Evolutionary conservation across 1,140 invertebrate genomes (phyloP).

Genomic region (Agrypnia vestita): DNA sequence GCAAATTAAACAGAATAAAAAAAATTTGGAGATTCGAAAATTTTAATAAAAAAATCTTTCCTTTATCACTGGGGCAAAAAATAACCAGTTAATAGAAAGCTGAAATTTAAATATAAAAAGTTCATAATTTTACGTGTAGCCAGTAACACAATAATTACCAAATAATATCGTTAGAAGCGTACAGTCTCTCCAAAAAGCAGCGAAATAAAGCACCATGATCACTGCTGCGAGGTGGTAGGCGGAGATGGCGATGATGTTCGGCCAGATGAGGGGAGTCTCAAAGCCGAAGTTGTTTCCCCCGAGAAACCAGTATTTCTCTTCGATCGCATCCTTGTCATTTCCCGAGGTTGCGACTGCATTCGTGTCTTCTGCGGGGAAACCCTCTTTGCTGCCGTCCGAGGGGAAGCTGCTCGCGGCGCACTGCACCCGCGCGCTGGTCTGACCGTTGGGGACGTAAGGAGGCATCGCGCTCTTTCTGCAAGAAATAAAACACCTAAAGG

Average conservation of each 20-base stretch:
- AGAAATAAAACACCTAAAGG: too few relatives aligned
- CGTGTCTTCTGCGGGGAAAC: not conserved
- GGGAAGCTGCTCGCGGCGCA: not conserved
- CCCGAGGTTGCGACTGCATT: not conserved
- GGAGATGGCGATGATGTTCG: slow-evolving; percentile 66
- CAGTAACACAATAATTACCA: not conserved
- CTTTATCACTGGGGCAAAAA: too few relatives aligned
- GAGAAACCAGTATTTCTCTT: not conserved
- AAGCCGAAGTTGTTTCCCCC: not conserved
- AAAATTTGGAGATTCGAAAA: too few relatives aligned
- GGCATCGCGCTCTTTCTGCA: not conserved
- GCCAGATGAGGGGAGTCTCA: slow-evolving; percentile 66
- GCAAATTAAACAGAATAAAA: too few relatives aligned
- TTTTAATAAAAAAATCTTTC: too few relatives aligned
- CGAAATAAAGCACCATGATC: too few relatives aligned
- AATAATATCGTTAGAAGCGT: not conserved
- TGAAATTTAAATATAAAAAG: too few relatives aligned
- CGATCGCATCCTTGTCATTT: not conserved
- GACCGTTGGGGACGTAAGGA: slow-evolving; percentile 14
- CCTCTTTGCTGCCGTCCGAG: not conserved
- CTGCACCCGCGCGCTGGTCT: not conserved
- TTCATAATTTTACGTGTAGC: too few relatives aligned
- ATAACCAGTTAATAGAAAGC: too few relatives aligned
- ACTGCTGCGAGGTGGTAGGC: too few relatives aligned
- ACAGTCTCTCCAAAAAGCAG: too few relatives aligned